Base-by-base conservation (phyloP, 2,113 vertebrate genomes). In the Cyprinodon tularosa region DNA sequence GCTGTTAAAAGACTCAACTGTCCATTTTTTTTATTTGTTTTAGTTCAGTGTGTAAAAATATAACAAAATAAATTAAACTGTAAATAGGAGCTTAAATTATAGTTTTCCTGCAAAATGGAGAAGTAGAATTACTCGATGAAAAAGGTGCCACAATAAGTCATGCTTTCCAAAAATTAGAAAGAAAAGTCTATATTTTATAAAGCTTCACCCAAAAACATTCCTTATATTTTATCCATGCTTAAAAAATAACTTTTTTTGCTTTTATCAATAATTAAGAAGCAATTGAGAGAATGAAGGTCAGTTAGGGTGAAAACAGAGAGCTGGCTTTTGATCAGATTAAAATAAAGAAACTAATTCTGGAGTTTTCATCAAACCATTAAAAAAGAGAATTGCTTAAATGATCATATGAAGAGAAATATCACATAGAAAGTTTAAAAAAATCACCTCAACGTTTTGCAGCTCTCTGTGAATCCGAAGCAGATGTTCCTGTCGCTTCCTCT, bases 381-480 rank as follows among this genome's bases (percentile, higher is more conserved):
- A 47, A n/a, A 15, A 66, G 53, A 68, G 20, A 72, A 38, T 0
- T 2, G 47, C 6, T 17, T 53, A 2, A 68, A 45, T 66, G 38
- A 50, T 4, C 10, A 36, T 12, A 48, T 0, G 39, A 0, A 70
- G 47, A 45, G 50, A 71, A 62, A 0, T 12, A 9, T 15, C 0
- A 2, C 1, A 15, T 17, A 44, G 14, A 44, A 42, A 15, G 14
- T 5, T 11, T 3, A 22, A 29, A 36, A 2, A 61, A 37, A 92
- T 96, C 88, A 98, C 98, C 92, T 97, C 96, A 48, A 98, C 97
- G 2, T 96, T 96, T 90, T 97, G 97, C 86, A 98, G 91, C 90
- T 98, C 97, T 60, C 85, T 81, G 87, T 91, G 88, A 8, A 94
- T 91, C 76, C 95, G 95, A 17, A 95, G 95, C 80, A 95, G 93